These are phyloP conservation scores for Delphinus delphis DNA, from an alignment of 2,113 vertebrate species.

Conservation along the genomic window DNA sequence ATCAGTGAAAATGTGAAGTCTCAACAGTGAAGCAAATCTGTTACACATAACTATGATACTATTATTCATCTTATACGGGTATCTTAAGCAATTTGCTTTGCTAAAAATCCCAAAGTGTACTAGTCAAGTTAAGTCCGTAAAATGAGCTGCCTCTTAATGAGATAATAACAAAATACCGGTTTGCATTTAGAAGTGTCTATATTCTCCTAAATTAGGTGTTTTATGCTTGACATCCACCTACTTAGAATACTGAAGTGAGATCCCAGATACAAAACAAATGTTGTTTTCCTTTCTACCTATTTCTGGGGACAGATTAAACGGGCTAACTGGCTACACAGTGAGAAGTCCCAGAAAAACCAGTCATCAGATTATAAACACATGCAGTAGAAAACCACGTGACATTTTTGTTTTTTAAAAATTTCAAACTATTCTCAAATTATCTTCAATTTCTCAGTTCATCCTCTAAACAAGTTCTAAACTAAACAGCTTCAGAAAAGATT, in stretches of 20 bases:
- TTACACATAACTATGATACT: not conserved
- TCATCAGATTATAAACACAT: not conserved
- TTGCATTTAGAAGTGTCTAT: not conserved
- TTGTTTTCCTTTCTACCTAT: not conserved
- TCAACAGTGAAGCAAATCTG: not conserved
- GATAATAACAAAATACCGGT: not conserved
- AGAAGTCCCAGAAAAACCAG: not conserved
- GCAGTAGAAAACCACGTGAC: not conserved
- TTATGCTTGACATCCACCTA: not conserved
- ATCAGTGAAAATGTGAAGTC: not conserved
- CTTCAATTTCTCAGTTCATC: not conserved
- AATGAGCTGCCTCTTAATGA: not conserved
- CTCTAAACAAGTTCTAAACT: not conserved
- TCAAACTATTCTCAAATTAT: not conserved
- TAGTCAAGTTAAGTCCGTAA: not conserved
- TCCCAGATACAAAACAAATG: not conserved
- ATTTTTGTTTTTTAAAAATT: not conserved
- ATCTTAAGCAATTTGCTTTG: not conserved
- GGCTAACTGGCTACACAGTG: not conserved
- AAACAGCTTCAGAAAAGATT: not conserved
- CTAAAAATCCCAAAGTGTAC: not conserved
- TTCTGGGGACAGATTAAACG: not conserved
- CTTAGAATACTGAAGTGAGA: not conserved
- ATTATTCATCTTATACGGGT: not conserved
- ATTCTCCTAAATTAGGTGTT: not conserved